Conservation (phyloP, 2,797 vertebrate species). For the Anguilla pacifica region DNA sequence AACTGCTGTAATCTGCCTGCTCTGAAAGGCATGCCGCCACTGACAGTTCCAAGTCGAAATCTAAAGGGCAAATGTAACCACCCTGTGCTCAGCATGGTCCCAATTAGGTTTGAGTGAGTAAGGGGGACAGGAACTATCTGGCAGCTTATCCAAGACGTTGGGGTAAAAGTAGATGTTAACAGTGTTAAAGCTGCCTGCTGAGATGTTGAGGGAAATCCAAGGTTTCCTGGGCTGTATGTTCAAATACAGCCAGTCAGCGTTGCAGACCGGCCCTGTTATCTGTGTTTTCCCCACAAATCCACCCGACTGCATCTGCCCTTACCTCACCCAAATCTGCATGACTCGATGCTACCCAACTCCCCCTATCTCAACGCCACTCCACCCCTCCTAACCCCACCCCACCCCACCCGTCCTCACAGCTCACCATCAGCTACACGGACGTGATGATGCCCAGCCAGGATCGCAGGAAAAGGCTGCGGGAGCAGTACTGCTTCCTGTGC, state of each 20-base stretch:
- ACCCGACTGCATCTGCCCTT: neutral
- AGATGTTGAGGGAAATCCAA: neutral
- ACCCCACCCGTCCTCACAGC: conserved; percentile 53
- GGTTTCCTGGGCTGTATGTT: neutral
- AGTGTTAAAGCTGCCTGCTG: neutral
- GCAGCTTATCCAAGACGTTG: neutral
- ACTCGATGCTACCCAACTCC: neutral
- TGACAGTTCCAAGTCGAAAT: neutral
- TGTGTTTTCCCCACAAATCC: neutral
- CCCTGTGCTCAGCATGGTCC: neutral
- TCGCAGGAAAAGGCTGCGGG: conserved; percentile 70
- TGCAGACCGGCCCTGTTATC: neutral
- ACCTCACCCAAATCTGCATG: neutral
- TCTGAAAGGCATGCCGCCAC: neutral
- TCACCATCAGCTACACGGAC: conserved; percentile 84
- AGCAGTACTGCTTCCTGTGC: conserved; percentile 82
- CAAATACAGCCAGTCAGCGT: neutral
- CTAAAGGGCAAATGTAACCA: neutral
- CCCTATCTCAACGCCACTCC: neutral
- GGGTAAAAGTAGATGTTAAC: neutral
- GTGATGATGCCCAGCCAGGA: conserved; percentile 71
- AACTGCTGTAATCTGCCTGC: neutral
- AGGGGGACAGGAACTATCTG: neutral
- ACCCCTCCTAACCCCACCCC: neutral
- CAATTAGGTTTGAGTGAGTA: neutral